Evolutionary conservation across 2,888 invertebrate genomes (phyloP).

Genomic region (Andrena hattorfiana): DNA sequence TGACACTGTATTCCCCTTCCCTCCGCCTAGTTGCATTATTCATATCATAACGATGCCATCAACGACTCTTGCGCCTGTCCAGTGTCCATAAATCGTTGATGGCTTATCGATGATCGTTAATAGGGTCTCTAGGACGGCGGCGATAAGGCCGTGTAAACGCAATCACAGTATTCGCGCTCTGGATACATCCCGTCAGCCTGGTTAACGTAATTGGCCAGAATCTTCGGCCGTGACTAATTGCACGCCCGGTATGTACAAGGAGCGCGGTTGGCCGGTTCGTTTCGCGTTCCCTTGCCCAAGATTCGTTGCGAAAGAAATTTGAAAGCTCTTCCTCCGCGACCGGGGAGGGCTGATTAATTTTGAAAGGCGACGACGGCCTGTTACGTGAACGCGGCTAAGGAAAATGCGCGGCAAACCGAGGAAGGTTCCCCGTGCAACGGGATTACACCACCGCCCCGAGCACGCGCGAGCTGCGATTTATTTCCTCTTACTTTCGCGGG

Average conservation of each 20-base stretch:
- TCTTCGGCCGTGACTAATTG: constrained; percentile 83
- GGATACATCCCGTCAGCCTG: constrained; percentile 79
- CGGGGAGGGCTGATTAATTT: constrained; percentile 56
- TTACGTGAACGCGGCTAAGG: constrained; percentile 62
- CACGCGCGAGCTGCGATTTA: constrained; percentile 15
- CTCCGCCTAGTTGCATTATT: too few relatives aligned
- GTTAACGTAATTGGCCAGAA: constrained; percentile 81
- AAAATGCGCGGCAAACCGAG: constrained; percentile 35
- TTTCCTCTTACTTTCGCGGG: constrained; percentile 52
- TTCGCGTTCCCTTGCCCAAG: constrained; percentile 55
- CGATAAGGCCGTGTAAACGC: constrained; percentile 37
- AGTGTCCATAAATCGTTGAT: background rate
- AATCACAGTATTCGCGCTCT: constrained; percentile 79
- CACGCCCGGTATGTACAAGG: constrained; percentile 61
- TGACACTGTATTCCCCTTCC: too few relatives aligned
- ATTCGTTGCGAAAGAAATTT: constrained; percentile 72
- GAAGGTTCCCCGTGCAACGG: constrained; percentile 33
- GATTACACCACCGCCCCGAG: constrained; percentile 35
- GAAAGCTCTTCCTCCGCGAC: constrained; percentile 66
- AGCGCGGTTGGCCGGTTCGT: constrained; percentile 30
- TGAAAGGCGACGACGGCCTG: constrained; percentile 63
- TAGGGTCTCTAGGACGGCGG: background rate
- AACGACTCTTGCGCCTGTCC: too few relatives aligned
- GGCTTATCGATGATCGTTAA: background rate
- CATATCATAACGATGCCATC: too few relatives aligned